A percentile compares a stretch with the other conserved stretches of the same genome.
Conservation (phyloP, 1,140 invertebrate genomes). For the Vanessa tameamea region DNA sequence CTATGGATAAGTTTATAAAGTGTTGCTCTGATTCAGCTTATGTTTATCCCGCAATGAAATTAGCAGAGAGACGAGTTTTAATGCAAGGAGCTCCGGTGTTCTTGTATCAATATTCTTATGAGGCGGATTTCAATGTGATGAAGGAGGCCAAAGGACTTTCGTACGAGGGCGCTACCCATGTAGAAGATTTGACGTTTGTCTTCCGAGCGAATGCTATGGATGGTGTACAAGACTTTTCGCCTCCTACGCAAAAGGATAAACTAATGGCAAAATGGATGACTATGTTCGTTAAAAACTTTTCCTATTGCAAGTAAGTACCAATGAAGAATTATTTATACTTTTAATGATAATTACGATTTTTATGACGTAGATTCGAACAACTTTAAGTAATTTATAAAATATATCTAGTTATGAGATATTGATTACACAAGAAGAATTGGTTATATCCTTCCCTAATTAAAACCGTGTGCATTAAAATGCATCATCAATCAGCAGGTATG, state of each 20-base stretch:
- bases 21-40: slow-evolving; percentile 57
- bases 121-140: slow-evolving; percentile 48
- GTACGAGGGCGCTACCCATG: slow-evolving; percentile 57
- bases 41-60: slow-evolving; percentile 59
- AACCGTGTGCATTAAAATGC: no score
- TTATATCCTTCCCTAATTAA: no score
- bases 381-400: no score
- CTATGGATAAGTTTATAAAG: slow-evolving; percentile 53
- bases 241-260: slow-evolving; percentile 33
- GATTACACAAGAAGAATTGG: no score
- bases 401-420: no score
- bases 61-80: slow-evolving; percentile 44
- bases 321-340: neutral
- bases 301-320: slow-evolving; percentile 52
- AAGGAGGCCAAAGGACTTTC: slow-evolving; percentile 42
- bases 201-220: slow-evolving; percentile 56
- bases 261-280: slow-evolving; percentile 55
- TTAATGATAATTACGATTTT: no score
- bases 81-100: slow-evolving; percentile 49
- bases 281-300: slow-evolving; percentile 53
- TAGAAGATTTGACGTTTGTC: slow-evolving; percentile 65
- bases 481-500: no score
- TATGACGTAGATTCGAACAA: no score
- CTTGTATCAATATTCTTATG: slow-evolving; percentile 60
- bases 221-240: slow-evolving; percentile 25